These are phyloP conservation scores for Lerema accius DNA, from an alignment of 1,140 invertebrate species.

Conservation along the genomic window DNA sequence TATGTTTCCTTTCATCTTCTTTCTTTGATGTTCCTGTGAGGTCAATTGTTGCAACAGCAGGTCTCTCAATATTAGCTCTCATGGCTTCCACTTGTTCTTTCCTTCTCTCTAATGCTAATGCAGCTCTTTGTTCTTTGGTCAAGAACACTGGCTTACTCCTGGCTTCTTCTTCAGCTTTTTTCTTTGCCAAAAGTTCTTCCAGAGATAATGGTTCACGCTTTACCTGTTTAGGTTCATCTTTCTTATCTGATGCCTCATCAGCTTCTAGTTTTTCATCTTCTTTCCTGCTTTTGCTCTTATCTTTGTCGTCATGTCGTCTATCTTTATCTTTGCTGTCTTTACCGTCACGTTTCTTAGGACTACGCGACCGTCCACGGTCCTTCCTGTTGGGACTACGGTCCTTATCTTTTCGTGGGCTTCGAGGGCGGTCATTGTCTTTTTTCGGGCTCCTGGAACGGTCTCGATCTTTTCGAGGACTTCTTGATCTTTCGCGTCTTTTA, in stretches of 20 bases:
- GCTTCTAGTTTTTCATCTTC: conserved; percentile 76
- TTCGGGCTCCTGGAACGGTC: conserved; percentile 50
- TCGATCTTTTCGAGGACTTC: conserved; percentile 58
- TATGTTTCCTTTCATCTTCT: conserved; percentile 73
- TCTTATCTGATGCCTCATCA: conserved; percentile 65
- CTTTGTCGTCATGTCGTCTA: conserved; percentile 67
- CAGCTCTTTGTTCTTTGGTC: conserved; percentile 96
- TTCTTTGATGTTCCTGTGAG: conserved; percentile 69
- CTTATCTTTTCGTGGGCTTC: conserved; percentile 45
- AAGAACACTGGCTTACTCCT: conserved; percentile 98
- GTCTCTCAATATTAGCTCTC: conserved; percentile 72
- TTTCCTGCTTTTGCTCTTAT: conserved; percentile 78
- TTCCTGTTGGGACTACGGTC: conserved; percentile 54
- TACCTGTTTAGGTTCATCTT: conserved; percentile 66
- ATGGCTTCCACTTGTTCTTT: conserved; percentile 92
- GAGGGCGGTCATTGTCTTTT: conserved; percentile 54
- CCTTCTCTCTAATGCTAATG: conserved; percentile 93
- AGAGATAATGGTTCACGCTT: conserved; percentile 97
- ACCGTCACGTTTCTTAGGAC: conserved; percentile 64
- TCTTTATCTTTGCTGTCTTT: conserved; percentile 62
- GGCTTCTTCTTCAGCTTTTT: conserved; percentile 97
- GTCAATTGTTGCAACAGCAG: conserved; percentile 74
- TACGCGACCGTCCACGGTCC: conserved; percentile 60
- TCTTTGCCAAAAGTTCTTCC: conserved; percentile 97
- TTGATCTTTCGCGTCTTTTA: conserved; percentile 60